Base-by-base conservation (phyloP, 92 coral and sea anemone species). In the Pocillopora grandis region DNA sequence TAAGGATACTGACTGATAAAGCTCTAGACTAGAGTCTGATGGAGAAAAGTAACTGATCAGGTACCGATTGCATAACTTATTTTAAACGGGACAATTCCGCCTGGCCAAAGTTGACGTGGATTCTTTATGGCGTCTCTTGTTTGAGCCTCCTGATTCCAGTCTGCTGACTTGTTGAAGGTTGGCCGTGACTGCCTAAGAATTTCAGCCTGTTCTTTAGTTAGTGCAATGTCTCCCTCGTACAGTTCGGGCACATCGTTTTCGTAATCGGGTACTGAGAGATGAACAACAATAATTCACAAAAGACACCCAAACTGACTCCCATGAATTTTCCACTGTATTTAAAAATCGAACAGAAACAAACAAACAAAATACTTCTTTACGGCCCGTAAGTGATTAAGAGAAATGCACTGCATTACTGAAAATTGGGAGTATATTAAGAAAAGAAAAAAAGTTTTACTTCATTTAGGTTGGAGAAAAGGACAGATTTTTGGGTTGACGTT, bases 171-270 rank as follows among this genome's bases (percentile, higher is more conserved):
- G 58, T 56, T 33, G 56, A 57, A 18, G 10, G 15, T 21, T 58
- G 66, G 62, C 17, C n/a, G 66, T 18, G 66, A 56, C n/a, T n/a
- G 16, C 59, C 36, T 67, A 66, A 80, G n/a, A 5, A 52, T 52
- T 8, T 69, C 18, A 37, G 52, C 76, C 23, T 80, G 85, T 23
- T 80, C 58, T 21, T 80, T 59, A 27, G 85, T 80, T 17, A 80
- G 52, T n/a, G 85, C 85, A 76, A 80, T 80, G 58, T 80, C 85
- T 27, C 85, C 76, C 76, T 80, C 85, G 69, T 80, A 80, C 76
- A 80, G 37, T 69, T 17, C 13, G 17, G 85, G 85, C 13, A 80
- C 76, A 52, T 69, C 68, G 11, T 19, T 20, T 15, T n/a, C 14
- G 9, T 60, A 16, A 15, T 15, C 33, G 15, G 42, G 3, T 8